Evolutionary conservation across 2,113 vertebrate genomes (phyloP), one percentile per base, ranked within the genome.

Genomic region (Cyanocitta stelleri): DNA sequence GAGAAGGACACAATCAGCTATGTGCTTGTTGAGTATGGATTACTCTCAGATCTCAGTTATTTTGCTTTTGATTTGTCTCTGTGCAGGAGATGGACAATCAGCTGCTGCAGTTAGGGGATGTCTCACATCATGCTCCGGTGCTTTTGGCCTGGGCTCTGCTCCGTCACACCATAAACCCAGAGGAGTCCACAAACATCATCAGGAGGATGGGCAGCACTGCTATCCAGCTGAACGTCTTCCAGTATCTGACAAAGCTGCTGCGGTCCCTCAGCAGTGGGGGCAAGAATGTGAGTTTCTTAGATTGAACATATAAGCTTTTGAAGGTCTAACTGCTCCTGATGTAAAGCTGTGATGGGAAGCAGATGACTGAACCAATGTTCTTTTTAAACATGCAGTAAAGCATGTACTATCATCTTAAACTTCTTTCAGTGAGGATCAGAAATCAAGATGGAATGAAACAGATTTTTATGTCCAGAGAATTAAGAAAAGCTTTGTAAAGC

Each of bases 61-160:
- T 86, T 82, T 55, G 24, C 10, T 67, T n/a, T 56, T 95, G 33
- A 13, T 63, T 56, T 93, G 30, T 96, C 8, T 85, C 39, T 78
- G 23, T 1, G 9, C 92, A 99, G 99, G 99, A 99, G 85, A 99
- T 99, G 98, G 99, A 99, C 96, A 98, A 92, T 96, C 97, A 99
- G 87, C 97, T 99, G 96, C 94, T 99, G 90, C 99, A 98, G 11
- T 98, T 99, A 3, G 99, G 99, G 26, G 99, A 99, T 95, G 98
- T 99, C 88, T 94, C 98, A 16, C 99, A 99, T 93, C 99, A 99
- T 1, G 98, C 98, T 5, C 98, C 98, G 0, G 99, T 99, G 83
- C 98, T 99, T 87, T 93, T 99, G 97, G 98, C 99, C 27, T 99
- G 99, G 99, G 99, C 99, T 80, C 98, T 99, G 52, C 98, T 99